Evolutionary conservation across 1,140 invertebrate species (phyloP), one percentile per base, ranked within the genome.

Genomic region (Tigriopus japonicus): DNA sequence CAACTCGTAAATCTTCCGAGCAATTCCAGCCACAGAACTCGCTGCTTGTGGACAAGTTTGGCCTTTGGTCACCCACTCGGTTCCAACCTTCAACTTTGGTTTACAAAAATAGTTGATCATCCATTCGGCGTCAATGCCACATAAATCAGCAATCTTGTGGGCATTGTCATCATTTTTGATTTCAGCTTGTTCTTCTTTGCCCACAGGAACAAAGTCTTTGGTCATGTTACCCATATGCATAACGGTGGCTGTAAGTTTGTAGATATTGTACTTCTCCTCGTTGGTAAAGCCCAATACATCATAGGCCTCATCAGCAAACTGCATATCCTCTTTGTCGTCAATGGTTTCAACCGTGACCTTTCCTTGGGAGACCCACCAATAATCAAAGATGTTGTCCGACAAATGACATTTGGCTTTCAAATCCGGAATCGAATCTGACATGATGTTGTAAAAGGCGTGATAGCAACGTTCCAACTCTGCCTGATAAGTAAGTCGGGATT

Each of bases 401-500:
- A 85, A 74, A n/a, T 69, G 59, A 72, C 75, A 77, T 60, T 81
- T 81, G 13, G 83, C 84, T 14, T 56, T 40, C 63, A 95, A 74
- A 66, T 81, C 83, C 41, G 79, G 67, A 41, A 94, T 85, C 64
- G 86, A 79, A 64, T 87, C 88, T 68, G 94, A 97, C 87, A 95
- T 93, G 71, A 99, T 86, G 74, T 98, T 95, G 81, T 99, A 99
- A 87, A 99, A 99, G 74, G 99, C 98, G 76, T 99, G 96, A 81
- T 98, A 98, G 67, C 95, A 98, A 75, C 96, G 85, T 78, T 99
- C 96, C 67, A 95, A 78, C 65, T 87, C 71, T 72, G 96, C 92
- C 77, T 98, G 95, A 70, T 92, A 98, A 76, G 98, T 98, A 76
- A 99, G 95, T 87, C 96, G 91, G 75, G 96, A 96, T 77, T 99